Evolutionary conservation across 2,888 invertebrate species (phyloP), one percentile per base, ranked within the genome.

Genomic region (Hetaerina titia): DNA sequence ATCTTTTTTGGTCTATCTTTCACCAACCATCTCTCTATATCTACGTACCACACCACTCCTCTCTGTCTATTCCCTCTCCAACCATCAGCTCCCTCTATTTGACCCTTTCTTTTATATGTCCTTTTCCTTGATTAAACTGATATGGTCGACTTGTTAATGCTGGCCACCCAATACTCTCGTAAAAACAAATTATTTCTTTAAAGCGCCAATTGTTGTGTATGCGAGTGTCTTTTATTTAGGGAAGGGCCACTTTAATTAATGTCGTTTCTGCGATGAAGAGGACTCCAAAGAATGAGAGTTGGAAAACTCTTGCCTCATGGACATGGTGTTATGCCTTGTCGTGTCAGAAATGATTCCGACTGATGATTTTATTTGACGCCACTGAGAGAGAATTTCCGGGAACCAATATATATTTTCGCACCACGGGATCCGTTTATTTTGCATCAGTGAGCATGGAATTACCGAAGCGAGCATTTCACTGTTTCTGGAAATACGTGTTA

Each of bases 181-280:
- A 81, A 31, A 81, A 81, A 81, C 81, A 31, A 81, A 81, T 81
- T 81, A 81, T 81, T 81, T 81, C 81, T 81, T 31, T 81, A 31
- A 81, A 81, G 81, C 81, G 25, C 31, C 81, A 81, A 31, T 81
- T 81, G 25, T 31, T 31, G 25, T 31, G 81, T 31, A 7, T n/a
- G 31, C 8, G 25, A 9, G 81, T 81, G 15, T 25, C 25, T 22
- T 81, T 31, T 81, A 31, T 81, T 81, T 81, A 11, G 81, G 11
- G 81, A 81, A 31, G 25, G 13, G 31, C 31, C 81, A 81, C 22
- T 81, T 81, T 31, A 81, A 81, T 81, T 81, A 25, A 22, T 13
- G 25, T 25, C 22, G 7, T 15, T 60, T 5, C 81, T 60, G 60
- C 6, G 74, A 6, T 74, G n/a, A 9, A 25, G 25, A 6, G 81